Base-by-base conservation (phyloP, 1,140 invertebrate genomes). In the Steinernema khuongi region DNA sequence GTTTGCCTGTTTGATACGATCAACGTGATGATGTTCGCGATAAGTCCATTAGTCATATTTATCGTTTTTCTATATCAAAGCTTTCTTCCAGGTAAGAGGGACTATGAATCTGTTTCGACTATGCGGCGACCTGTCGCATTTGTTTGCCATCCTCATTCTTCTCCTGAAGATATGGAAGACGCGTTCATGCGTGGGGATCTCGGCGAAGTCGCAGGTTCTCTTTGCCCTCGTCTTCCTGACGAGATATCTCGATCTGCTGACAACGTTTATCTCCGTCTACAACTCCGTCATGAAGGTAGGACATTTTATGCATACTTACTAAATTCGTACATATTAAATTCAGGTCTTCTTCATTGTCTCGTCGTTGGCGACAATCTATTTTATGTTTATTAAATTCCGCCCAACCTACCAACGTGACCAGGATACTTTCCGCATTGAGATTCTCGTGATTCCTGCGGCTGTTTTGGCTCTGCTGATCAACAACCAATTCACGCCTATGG, bases 301-400 rank as follows among this genome's bases (percentile, higher is more conserved):
- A 72, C 66, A 31, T 28, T 19, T 68, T 77, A 28, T 1, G 0
- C 18, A n/a, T n/a, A n/a, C n/a, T n/a, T n/a, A n/a, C n/a, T n/a
- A n/a, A n/a, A n/a, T n/a, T n/a, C n/a, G n/a, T n/a, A n/a, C n/a
- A n/a, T n/a, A n/a, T n/a, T 28, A 17, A 43, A 74, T 84, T 77
- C 69, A 83, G 82, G 75, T 97, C 68, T 89, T 99, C 75, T 99
- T 98, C 87, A 89, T 99, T 80, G 90, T 86, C 26, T 89, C 94
- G 67, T 94, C 94, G 0, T 91, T 90, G 84, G 91, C 92, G 29
- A 99, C 96, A 30, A 86, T 98, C 30, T 99, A 94, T 86, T 88
- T 99, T 72, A 99, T 99, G 90, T 98, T 95, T 85, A 86, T 92
- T 22, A 97, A 97, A 87, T 99, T 99, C 87, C 94, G 93, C 88